Evolutionary conservation across 2,797 vertebrate species (phyloP).

Genomic region (Simalia tracyae): DNA sequence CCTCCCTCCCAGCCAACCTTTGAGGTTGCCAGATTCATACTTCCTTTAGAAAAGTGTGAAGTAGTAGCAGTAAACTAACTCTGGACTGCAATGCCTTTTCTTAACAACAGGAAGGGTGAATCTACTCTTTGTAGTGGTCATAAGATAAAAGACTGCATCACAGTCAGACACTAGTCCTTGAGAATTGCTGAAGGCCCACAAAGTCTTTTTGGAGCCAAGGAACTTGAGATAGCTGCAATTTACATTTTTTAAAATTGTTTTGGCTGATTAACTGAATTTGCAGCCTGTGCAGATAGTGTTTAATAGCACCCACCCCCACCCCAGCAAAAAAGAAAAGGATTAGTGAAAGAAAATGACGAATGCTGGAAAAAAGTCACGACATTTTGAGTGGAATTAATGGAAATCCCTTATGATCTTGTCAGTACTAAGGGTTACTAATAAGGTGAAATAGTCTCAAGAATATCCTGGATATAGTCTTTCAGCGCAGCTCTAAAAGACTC

Average conservation of each 20-base stretch:
- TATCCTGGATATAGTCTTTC: slow-evolving; percentile 33
- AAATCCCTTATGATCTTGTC: slow-evolving; percentile 1
- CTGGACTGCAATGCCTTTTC: not conserved
- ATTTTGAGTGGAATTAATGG: not conserved
- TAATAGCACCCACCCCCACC: not conserved
- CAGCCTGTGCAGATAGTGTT: not conserved
- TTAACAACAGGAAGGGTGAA: not conserved
- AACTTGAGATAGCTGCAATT: not conserved
- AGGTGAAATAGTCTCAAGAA: slow-evolving; percentile 28
- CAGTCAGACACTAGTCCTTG: too few relatives aligned
- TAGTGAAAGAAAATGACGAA: not conserved
- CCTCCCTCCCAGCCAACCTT: too few relatives aligned
- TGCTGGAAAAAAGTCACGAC: not conserved
- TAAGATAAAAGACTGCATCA: not conserved
- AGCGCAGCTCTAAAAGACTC: slow-evolving; percentile 17
- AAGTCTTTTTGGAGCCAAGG: not conserved
- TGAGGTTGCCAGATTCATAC: not conserved
- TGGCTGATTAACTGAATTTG: not conserved
- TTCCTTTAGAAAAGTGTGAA: not conserved
- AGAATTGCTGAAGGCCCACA: too few relatives aligned
- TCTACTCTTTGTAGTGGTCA: not conserved
- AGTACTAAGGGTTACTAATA: slow-evolving; percentile 26
- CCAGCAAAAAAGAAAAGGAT: not conserved
- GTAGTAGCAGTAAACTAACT: not conserved
- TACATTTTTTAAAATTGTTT: not conserved